A percentile compares a stretch with the other conserved stretches of the same genome.
Conservation (phyloP, 2,113 vertebrate genomes). For the Microtus richardsoni region DNA sequence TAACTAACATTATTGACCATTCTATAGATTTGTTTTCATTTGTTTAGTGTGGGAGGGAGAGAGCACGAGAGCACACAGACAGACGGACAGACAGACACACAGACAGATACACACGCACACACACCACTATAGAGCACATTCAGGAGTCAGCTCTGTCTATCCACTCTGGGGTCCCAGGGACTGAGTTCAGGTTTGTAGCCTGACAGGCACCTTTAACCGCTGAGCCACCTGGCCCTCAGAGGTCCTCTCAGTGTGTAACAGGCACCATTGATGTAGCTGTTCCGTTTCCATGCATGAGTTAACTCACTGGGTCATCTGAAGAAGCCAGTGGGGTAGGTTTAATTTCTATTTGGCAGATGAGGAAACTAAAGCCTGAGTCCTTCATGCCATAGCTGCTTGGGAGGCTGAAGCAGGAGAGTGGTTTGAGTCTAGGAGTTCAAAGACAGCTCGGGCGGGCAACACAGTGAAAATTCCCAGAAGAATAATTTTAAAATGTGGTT, state of each 20-base stretch:
- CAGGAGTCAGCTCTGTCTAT: background rate
- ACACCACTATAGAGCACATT: background rate
- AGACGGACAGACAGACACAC: background rate
- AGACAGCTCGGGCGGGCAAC: background rate
- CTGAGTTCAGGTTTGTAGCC: background rate
- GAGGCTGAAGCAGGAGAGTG: background rate
- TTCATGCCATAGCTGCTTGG: background rate
- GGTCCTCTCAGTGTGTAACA: background rate
- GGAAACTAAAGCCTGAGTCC: background rate
- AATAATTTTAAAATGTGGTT: background rate
- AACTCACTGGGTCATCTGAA: background rate
- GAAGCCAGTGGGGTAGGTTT: background rate
- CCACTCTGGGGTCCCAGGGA: too few species aligned
- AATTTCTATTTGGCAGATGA: constrained; percentile 42
- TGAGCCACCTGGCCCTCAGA: background rate
- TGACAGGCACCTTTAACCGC: background rate
- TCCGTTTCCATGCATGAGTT: background rate
- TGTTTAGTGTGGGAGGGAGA: background rate
- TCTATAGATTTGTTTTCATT: background rate
- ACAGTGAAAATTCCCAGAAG: background rate
- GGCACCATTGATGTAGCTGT: background rate
- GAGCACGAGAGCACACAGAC: too few species aligned
- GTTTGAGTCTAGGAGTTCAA: background rate
- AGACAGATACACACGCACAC: background rate
- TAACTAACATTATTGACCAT: background rate